A percentile compares a stretch with the other conserved stretches of the same genome.
Conservation (phyloP, 2,113 vertebrate species). For the Amblyornis subalaris region DNA sequence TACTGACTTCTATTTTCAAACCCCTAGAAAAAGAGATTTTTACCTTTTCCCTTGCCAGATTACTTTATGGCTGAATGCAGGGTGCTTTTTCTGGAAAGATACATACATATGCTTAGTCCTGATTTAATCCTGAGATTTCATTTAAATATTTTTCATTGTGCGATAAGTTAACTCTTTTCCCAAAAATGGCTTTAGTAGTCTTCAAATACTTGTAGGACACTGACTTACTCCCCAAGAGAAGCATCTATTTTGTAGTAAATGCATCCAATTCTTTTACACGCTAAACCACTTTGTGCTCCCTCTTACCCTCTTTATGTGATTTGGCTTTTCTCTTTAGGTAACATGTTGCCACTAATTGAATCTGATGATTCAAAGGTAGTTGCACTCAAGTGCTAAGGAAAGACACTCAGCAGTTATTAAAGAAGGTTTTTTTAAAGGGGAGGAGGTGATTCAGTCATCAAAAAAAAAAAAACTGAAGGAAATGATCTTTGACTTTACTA, state of each 20-base stretch:
- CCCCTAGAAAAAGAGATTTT: neutral
- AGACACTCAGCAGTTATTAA: neutral
- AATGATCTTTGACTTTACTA: neutral
- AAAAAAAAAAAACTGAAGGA: neutral
- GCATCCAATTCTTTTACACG: neutral
- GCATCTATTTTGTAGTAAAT: neutral
- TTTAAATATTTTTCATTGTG: neutral
- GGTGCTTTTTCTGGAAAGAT: neutral
- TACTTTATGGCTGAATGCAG: neutral
- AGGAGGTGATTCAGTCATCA: neutral
- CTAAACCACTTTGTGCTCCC: neutral
- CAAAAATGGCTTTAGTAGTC: neutral
- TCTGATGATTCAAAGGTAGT: neutral
- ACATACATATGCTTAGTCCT: neutral
- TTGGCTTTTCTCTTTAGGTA: neutral
- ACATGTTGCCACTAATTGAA: neutral
- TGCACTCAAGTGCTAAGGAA: neutral
- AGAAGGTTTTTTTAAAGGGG: neutral
- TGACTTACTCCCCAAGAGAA: neutral
- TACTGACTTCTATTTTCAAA: neutral
- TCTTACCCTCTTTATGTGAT: neutral
- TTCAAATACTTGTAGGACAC: neutral
- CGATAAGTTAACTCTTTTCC: neutral
- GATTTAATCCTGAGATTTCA: neutral
- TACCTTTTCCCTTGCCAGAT: neutral